A percentile compares a stretch with the other conserved stretches of the same genome.
phyloP scores from a whole-genome alignment of 2,888 invertebrate species.

The Troides oblongomaculatus region DNA sequence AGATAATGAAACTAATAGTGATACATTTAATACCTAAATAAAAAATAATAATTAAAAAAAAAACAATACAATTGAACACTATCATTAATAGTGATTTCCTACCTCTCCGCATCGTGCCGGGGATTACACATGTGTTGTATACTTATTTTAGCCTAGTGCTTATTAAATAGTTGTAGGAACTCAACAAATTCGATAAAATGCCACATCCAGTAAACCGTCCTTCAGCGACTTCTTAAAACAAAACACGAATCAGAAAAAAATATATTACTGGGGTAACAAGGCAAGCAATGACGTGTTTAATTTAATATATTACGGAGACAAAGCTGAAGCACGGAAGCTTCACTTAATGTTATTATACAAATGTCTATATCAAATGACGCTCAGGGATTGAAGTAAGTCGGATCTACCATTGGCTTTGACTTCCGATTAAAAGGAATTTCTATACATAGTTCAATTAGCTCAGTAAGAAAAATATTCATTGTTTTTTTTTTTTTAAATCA shows the following conservation, averaged over 20 bases:
- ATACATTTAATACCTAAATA: constrained; percentile 46
- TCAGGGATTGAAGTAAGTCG: no score
- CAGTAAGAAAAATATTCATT: no score
- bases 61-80: constrained; percentile 37
- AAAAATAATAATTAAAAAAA: constrained; percentile 50
- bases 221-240: neutral
- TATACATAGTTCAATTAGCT: no score
- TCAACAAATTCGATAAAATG: constrained; percentile 32
- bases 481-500: no score
- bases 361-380: no score
- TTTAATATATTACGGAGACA: no score
- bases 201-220: neutral
- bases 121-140: neutral
- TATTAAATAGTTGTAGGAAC: constrained; percentile 38
- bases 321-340: no score
- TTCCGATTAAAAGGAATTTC: no score
- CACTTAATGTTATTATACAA: no score
- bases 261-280: neutral
- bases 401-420: no score
- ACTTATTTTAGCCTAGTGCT: neutral
- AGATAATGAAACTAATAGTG: constrained; percentile 55
- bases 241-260: no score
- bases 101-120: neutral
- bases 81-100: neutral
- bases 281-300: neutral